phyloP scores from a whole-genome alignment of 1,140 invertebrate species.

The Odontomachus brunneus region DNA sequence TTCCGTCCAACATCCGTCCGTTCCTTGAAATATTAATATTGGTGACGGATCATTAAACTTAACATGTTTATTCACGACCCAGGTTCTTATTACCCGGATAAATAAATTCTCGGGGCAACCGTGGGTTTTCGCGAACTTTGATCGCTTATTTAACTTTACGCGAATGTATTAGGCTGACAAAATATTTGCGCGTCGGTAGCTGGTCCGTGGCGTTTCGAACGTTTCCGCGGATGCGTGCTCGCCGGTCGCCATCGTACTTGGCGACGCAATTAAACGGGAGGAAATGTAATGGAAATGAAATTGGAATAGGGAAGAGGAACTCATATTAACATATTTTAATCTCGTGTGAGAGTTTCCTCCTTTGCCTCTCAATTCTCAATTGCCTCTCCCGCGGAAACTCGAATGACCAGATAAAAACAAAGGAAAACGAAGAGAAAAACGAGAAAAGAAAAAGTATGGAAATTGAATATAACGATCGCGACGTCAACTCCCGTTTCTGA shows the following conservation, averaged over 20 bases:
- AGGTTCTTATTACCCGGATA: not conserved
- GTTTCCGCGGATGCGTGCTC: not conserved
- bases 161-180: not conserved
- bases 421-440: not conserved
- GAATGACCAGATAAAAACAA: not conserved
- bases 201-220: not conserved
- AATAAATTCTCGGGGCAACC: conserved; percentile 8
- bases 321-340: conserved; percentile 5
- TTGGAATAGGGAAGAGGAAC: not conserved
- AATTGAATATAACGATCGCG: not conserved
- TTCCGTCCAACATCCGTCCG: not conserved
- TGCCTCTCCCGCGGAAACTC: not conserved
- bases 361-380: not conserved
- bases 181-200: not conserved
- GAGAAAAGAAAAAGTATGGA: not conserved
- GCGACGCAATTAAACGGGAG: not conserved
- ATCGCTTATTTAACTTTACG: conserved; percentile 29
- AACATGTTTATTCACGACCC: conserved; percentile 6
- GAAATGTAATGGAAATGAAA: not conserved
- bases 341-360: not conserved
- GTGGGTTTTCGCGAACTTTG: not conserved
- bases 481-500: not conserved
- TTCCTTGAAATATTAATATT: conserved; percentile 32
- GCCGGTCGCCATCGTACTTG: not conserved
- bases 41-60: conserved; percentile 36